Base-by-base conservation (phyloP, 2,797 vertebrate species). In the Chelon auratus region DNA sequence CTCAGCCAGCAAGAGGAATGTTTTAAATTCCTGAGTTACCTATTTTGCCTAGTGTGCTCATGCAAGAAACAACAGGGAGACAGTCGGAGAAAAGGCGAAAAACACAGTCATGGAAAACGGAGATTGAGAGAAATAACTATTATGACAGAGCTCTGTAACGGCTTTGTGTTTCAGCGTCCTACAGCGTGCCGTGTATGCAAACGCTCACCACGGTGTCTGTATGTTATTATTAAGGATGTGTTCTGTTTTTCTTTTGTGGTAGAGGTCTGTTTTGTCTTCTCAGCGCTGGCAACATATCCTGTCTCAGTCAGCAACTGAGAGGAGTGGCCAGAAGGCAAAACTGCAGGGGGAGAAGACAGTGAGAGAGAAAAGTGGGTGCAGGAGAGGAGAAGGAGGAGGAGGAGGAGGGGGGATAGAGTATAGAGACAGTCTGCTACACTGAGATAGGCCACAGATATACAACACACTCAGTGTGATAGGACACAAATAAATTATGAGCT, bases 1-100 rank as follows among this genome's bases (percentile, higher is more conserved):
- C 79, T 90, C 89, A 85, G 71, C 87, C 80, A 87, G 80, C 80
- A 81, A 92, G 83, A 84, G 61, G 75, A 91, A 92, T 90, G 75
- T 85, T 89, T 92, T 56, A 89, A 81, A 94, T 94, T 94, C 90
- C 84, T 87, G 65, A 61, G 64, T 92, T 82, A 92, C 88, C 88
- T 87, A 87, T 75, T 88, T 89, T 54, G 70, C 86, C 72, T 74
- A 73, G 80, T 89, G 79, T 87, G 86, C 69, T 87, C 55, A 54
- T 70, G 58, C 17, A 72, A 76, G 68, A 74, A 74, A 63, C 45
- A 57, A 63, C 30, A 65, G 48, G 58, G 53, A 68, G 57, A 26
- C 37, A 22, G 76, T 68, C 50, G 42, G 68, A 62, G 52, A 47
- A 52, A 52, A 48, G 48, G 36, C 15, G 47, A 39, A 64, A 72